A percentile compares a stretch with the other conserved stretches of the same genome.
These are phyloP conservation scores for Panopea generosa DNA, from an alignment of 2,888 invertebrate genomes.

Conservation along the genomic window DNA sequence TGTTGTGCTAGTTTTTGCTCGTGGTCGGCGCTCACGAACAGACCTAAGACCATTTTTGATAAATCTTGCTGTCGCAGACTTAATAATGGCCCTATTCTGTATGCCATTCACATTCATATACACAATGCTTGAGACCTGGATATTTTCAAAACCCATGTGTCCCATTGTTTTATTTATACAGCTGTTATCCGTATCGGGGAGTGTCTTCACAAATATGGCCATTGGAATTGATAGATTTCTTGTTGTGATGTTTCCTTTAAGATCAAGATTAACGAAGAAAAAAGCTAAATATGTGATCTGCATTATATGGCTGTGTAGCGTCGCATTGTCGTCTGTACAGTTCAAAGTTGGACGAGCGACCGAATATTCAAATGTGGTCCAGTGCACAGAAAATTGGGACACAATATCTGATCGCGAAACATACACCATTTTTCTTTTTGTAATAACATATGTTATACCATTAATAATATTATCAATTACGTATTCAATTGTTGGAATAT, in stretches of 20 bases:
- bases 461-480: constrained; percentile 85
- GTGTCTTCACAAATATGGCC: constrained; percentile 86
- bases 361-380: constrained; percentile 64
- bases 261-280: constrained; percentile 84
- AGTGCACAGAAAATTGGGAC: constrained; percentile 74
- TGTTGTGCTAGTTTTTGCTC: constrained; percentile 86
- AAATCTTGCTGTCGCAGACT: constrained; percentile 93
- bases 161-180: constrained; percentile 86
- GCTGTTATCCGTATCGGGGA: constrained; percentile 85
- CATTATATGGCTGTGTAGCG: constrained; percentile 85
- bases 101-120: constrained; percentile 92
- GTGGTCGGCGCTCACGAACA: constrained; percentile 51
- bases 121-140: constrained; percentile 85
- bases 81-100: constrained; percentile 95
- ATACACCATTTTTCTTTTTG: constrained; percentile 80
- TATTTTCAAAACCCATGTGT: constrained; percentile 86
- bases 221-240: constrained; percentile 86
- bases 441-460: constrained; percentile 84
- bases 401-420: constrained; percentile 52
- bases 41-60: constrained; percentile 90
- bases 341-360: constrained; percentile 78
- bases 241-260: constrained; percentile 82
- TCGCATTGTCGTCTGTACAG: constrained; percentile 79
- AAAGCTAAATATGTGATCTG: constrained; percentile 84
- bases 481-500: constrained; percentile 85